Conservation (phyloP, 1,140 invertebrate genomes). For the Sitodiplosis mosellana region DNA sequence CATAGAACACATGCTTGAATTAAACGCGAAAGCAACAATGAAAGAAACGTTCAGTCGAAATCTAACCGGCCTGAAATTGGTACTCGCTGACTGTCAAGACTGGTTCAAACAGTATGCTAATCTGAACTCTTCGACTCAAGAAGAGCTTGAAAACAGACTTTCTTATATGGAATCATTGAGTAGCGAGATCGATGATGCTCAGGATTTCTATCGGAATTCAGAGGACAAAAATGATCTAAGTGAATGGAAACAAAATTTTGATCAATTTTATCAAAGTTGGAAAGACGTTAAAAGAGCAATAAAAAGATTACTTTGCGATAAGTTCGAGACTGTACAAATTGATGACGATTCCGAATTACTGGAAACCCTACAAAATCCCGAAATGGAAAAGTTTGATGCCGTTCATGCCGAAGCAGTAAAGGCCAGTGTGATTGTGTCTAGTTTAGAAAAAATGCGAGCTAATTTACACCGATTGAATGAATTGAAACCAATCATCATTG, state of each 20-base stretch:
- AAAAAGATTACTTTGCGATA: conserved; percentile 14
- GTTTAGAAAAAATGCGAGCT: conserved; percentile 22
- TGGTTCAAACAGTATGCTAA: conserved; percentile 24
- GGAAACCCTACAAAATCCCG: conserved; percentile 9
- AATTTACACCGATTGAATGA: conserved; percentile 24
- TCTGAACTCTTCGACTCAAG: conserved; percentile 10
- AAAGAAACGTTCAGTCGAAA: conserved; percentile 24
- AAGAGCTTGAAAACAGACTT: conserved; percentile 19
- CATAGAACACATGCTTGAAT: conserved; percentile 10
- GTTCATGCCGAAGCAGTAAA: conserved; percentile 22
- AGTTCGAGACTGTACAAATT: too few relatives aligned
- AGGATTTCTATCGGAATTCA: conserved; percentile 4
- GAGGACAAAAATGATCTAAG: conserved; percentile 9
- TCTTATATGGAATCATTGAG: conserved; percentile 21
- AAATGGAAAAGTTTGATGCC: too few relatives aligned
- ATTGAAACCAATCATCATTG: conserved; percentile 12
- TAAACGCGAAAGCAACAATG: conserved; percentile 11
- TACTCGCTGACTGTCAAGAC: conserved; percentile 20
- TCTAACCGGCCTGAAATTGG: conserved; percentile 20
- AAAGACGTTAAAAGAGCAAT: conserved; percentile 22
- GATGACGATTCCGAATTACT: too few relatives aligned
- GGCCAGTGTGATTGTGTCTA: conserved; percentile 31
- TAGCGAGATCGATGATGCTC: conserved; percentile 17
- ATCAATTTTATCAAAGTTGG: conserved; percentile 22
- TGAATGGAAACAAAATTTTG: conserved; percentile 23